Conservation (phyloP, 2,113 vertebrate genomes). For the Zosterops lateralis region DNA sequence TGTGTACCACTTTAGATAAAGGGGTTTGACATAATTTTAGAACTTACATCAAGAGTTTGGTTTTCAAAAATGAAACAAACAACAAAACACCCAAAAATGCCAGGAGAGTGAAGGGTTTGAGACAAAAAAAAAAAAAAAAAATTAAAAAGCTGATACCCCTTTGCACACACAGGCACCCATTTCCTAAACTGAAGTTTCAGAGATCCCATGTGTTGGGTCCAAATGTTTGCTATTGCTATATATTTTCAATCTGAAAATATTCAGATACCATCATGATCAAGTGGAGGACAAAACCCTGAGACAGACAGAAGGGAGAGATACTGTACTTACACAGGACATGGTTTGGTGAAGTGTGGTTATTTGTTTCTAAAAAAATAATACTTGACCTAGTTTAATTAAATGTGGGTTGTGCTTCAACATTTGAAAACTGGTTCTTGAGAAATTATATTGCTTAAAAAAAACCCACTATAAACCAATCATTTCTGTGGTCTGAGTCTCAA, state of each 20-base stretch:
- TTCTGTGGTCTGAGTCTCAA: slow-evolving; percentile 48
- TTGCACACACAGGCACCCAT: neutral
- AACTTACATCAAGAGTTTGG: neutral
- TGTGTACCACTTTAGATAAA: neutral
- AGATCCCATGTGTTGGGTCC: neutral
- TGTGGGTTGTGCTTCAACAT: slow-evolving; percentile 61
- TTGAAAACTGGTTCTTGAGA: slow-evolving; percentile 56
- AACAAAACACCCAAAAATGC: neutral
- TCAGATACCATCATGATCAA: neutral
- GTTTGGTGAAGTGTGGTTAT: slow-evolving; percentile 22
- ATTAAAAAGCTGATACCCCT: neutral
- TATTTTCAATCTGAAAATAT: neutral
- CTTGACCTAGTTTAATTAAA: slow-evolving; percentile 73
- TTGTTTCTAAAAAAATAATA: slow-evolving; percentile 40
- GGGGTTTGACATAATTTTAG: neutral
- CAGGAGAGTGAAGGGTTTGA: too few relatives aligned
- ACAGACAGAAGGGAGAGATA: neutral
- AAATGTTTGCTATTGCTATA: neutral
- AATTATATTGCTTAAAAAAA: slow-evolving; percentile 32
- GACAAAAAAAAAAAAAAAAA: too few relatives aligned
- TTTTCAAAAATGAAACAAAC: neutral
- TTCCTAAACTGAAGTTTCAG: neutral
- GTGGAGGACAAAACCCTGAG: neutral
- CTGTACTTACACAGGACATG: slow-evolving; percentile 7
- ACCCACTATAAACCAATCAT: slow-evolving; percentile 30